Base-by-base conservation (phyloP, 2,888 invertebrate species). In the Miltochrista miniata region DNA sequence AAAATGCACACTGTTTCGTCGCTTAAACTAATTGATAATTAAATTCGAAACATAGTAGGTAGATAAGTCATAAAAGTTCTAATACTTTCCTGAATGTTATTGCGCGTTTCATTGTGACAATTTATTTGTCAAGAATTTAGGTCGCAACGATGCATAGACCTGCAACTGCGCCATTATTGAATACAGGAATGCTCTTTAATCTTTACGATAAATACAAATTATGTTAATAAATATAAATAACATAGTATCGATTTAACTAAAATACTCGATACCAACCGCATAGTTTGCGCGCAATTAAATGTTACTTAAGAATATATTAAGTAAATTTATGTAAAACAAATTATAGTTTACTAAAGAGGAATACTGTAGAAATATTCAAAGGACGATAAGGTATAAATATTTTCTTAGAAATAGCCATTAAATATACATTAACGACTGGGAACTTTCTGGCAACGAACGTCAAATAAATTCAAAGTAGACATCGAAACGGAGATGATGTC, bases 281-380 rank as follows among this genome's bases (percentile, higher is more conserved):
- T 36, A 36, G 13, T 24, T 37, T 37, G 34, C 52, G 39, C 47
- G 49, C 53, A 56, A 58, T 64, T 51, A 64, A 42, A 44, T 15
- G 41, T 56, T 50, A 61, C 56, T 64, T 59, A 61, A 48, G 61
- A 64, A 64, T 50, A 48, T 41, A 58, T 64, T 61, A 64, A 43
- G 39, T 11, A 38, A 41, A 54, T 64, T 15, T 14, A 34, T 13
- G 24, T 39, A 35, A 39, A 51, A 45, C 37, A 52, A 60, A 62
- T 64, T 62, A 54, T 37, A 59, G 42, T 31, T 35, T 50, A 30
- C 33, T 30, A 24, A 46, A 15, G 18, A 48, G 45, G 30, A 34
- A 5, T 10, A 15, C 11, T 13, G 18, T 5, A 24, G 18, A 24
- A 24, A 30, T 30, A 4, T 31, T 31, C 10, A 34, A 15, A 39